A percentile compares a stretch with the other conserved stretches of the same genome.
phyloP scores from a whole-genome alignment of 2,113 vertebrate genomes.

The Anseranas semipalmata region DNA sequence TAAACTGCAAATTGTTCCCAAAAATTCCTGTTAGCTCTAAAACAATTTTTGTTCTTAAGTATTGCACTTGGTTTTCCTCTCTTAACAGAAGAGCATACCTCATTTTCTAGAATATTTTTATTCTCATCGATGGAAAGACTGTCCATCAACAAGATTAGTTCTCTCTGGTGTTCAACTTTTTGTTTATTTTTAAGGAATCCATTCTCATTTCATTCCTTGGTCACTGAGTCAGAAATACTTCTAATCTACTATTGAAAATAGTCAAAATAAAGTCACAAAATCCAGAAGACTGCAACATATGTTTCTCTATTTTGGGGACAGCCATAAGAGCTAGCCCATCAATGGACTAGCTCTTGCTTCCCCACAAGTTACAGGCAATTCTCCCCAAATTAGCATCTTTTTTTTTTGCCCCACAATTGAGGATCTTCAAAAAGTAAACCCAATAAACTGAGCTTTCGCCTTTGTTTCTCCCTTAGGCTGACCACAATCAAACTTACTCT shows the following conservation, averaged over 20 bases:
- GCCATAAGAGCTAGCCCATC: neutral
- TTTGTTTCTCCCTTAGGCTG: neutral
- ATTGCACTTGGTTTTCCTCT: neutral
- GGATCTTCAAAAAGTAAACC: neutral
- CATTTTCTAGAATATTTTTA: neutral
- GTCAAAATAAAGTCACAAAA: neutral
- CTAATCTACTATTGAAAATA: neutral
- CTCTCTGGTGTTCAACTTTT: neutral
- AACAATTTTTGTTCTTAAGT: neutral
- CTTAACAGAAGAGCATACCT: neutral
- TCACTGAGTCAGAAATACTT: neutral
- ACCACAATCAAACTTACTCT: neutral
- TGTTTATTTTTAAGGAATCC: neutral
- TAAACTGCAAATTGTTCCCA: neutral
- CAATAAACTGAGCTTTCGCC: neutral
- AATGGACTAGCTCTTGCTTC: neutral
- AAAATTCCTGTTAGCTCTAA: neutral
- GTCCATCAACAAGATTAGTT: neutral
- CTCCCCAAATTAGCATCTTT: neutral
- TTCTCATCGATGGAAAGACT: neutral
- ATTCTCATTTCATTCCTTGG: neutral
- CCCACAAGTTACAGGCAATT: neutral
- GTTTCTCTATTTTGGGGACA: neutral
- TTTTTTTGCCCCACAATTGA: neutral
- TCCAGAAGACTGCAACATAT: neutral